A percentile compares a stretch with the other conserved stretches of the same genome.
Evolutionary conservation across 64 coral and sea anemone species (phyloP).

Genomic region (Catalaphyllia jardinei): DNA sequence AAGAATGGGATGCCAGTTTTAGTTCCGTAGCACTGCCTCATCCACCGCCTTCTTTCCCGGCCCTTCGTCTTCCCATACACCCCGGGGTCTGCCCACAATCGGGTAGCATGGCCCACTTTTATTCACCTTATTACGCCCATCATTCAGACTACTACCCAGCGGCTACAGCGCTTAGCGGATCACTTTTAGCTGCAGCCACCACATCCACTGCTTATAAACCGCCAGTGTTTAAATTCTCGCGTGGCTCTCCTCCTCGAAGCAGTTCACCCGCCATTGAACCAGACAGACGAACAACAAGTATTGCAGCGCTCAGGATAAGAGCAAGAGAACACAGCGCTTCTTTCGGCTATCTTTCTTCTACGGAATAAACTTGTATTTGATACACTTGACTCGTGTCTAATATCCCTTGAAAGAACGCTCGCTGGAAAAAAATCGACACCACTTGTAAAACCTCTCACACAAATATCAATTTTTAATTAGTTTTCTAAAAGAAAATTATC

Average conservation of each 20-base stretch:
- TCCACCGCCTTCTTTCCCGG: conserved; percentile 61
- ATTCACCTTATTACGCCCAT: conserved; percentile 49
- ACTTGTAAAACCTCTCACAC: background rate
- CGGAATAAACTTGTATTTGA: background rate
- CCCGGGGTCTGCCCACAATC: conserved; percentile 23
- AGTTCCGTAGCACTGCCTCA: conserved; percentile 19
- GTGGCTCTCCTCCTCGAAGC: conserved; percentile 24
- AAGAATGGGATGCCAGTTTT: conserved; percentile 48
- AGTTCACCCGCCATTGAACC: background rate
- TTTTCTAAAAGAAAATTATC: conserved; percentile 22
- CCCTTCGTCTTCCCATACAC: conserved; percentile 79
- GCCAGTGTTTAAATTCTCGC: conserved; percentile 60
- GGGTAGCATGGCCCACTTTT: conserved; percentile 41
- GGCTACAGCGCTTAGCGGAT: conserved; percentile 31
- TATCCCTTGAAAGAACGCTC: background rate
- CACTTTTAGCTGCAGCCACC: conserved; percentile 42
- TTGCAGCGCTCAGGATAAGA: conserved; percentile 68
- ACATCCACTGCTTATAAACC: conserved; percentile 55
- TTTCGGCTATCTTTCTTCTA: conserved; percentile 14
- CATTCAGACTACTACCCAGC: conserved; percentile 63
- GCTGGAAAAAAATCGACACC: background rate
- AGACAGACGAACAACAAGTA: conserved; percentile 77
- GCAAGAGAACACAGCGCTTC: conserved; percentile 82
- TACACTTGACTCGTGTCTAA: background rate
- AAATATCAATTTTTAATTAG: conserved; percentile 43